Base-by-base conservation (phyloP, 2,888 invertebrate species). In the Mesochorus sp. region DNA sequence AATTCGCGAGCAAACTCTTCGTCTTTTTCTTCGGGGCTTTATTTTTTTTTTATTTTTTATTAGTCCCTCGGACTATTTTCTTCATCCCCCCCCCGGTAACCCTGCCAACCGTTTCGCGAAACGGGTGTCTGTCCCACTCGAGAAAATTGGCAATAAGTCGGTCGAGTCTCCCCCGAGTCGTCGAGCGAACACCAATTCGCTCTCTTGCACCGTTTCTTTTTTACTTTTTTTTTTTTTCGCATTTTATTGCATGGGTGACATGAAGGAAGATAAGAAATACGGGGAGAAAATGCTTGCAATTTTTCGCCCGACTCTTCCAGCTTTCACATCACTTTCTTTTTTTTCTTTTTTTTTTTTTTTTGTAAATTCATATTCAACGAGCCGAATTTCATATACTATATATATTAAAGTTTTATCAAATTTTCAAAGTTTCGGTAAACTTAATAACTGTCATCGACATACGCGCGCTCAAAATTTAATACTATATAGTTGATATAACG, bases 141-240 rank as follows among this genome's bases (percentile, higher is more conserved):
- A 74, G 70, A 80, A 77, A 80, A 80, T 80, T 80, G 77, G 70
- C 80, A 77, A 80, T 80, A 77, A 80, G 67, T 80, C 72, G 42
- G 53, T 42, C 14, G 51, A n/a, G 10, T 28, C 28, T 62, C 76
- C 66, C 66, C 47, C 37, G 66, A 44, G 71, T 55, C 53, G 34
- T 39, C 44, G 47, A 37, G 42, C 49, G 28, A 42, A 53, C 57
- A 31, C 59, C 76, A 66, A 66, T 42, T 42, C 66, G 21, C 55
- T 64, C 55, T 55, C 37, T 26, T 66, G 66, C 64, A 57, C 47
- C 57, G 26, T 42, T 39, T 66, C n/a, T 47, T 28, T 26, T 24
- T 39, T 51, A 19, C 31, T 61, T 34, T 28, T 42, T 10, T 39
- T 28, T 44, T 59, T 8, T 37, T 37, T 26, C 39, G 17, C 39